Percentiles rank a stretch among this genome's conserved stretches.
phyloP scores from a whole-genome alignment of 2,888 invertebrate genomes.

The Micoletzkya japonica region DNA sequence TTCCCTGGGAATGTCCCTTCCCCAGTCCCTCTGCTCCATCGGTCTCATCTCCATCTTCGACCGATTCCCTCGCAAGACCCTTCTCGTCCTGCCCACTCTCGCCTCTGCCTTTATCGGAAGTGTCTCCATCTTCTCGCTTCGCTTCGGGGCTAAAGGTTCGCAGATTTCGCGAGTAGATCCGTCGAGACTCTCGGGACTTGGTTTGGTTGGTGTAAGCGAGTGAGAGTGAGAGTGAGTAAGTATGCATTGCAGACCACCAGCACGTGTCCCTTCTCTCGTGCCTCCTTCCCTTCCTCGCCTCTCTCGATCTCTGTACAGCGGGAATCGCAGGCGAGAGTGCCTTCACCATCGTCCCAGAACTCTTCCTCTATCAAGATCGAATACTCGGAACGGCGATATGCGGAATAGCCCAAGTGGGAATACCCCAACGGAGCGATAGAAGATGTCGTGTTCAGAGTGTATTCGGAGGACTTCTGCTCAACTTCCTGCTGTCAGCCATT shows the following conservation, averaged over 20 bases:
- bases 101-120: conserved; percentile 44
- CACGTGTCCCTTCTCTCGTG: conserved; percentile 15
- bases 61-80: conserved; percentile 43
- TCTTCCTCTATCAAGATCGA: conserved; percentile 54
- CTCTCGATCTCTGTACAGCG: conserved; percentile 54
- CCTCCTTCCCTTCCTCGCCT: conserved; percentile 46
- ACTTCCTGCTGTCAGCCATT: conserved; percentile 46
- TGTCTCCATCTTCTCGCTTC: conserved; percentile 34
- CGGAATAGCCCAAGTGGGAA: conserved; percentile 53
- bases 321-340: conserved; percentile 58
- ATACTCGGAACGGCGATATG: conserved; percentile 56
- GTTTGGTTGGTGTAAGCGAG: too few relatives aligned
- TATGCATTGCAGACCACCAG: conserved; percentile 20
- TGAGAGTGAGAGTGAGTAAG: too few relatives aligned
- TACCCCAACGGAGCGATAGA: background rate
- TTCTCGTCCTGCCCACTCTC: conserved; percentile 51
- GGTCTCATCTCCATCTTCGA: conserved; percentile 25
- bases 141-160: conserved; percentile 4
- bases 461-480: conserved; percentile 55
- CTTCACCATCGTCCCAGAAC: conserved; percentile 54
- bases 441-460: conserved; percentile 42
- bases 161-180: too few relatives aligned
- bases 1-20: conserved; percentile 50
- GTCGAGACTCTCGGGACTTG: background rate
- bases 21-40: conserved; percentile 31